Conservation (phyloP, 92 coral and sea anemone genomes). For the Zoanthus sociatus region DNA sequence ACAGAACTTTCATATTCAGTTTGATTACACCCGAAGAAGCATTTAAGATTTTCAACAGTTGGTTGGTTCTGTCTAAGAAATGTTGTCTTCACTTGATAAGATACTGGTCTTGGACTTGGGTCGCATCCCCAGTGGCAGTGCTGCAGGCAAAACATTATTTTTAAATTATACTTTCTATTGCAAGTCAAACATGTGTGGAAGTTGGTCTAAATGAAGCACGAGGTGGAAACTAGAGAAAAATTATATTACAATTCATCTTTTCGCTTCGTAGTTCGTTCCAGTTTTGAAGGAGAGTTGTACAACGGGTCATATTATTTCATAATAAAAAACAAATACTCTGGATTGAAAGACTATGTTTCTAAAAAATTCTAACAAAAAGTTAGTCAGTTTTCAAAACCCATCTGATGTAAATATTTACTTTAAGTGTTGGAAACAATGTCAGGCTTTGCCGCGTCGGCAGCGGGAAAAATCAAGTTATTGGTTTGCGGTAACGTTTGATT, state of each 20-base stretch:
- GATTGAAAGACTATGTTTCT: background rate
- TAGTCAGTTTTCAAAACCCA: background rate
- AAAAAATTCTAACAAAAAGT: background rate
- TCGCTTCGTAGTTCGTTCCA: background rate
- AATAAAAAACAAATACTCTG: background rate
- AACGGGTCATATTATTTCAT: background rate
- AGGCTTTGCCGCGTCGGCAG: background rate
- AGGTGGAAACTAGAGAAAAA: background rate
- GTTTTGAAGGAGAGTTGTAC: background rate
- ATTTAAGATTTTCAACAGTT: background rate
- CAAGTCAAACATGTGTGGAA: background rate
- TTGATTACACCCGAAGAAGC: background rate
- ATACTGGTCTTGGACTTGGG: background rate
- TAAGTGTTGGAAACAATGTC: background rate
- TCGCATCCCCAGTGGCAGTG: slow-evolving; percentile 1
- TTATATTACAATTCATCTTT: background rate
- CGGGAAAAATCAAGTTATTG: background rate
- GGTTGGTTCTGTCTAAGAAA: background rate
- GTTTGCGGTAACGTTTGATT: background rate
- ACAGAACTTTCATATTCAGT: background rate
- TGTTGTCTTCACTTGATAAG: background rate
- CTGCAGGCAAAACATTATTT: background rate
- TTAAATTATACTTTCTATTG: background rate
- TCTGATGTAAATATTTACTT: slow-evolving; percentile 14
- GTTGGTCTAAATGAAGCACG: background rate